Percentiles rank a stretch among this genome's conserved stretches.
phyloP scores from a whole-genome alignment of 2,113 vertebrate species.

The Serinus canaria region DNA sequence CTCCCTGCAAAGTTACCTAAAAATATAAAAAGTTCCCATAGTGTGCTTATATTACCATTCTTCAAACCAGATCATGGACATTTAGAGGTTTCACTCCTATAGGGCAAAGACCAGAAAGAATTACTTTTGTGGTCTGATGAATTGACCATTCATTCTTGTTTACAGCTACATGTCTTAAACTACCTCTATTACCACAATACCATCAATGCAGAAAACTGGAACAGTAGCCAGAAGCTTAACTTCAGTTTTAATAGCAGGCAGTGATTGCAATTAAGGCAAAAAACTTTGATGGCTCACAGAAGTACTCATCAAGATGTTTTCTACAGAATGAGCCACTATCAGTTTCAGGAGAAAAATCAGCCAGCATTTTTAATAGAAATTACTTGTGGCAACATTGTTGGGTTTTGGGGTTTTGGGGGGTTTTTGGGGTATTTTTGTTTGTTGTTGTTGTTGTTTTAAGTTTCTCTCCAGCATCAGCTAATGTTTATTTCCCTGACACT shows the following conservation, averaged over 20 bases:
- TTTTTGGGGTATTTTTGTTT: background rate
- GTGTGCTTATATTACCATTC: background rate
- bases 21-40: background rate
- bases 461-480: background rate
- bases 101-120: background rate
- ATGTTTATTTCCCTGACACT: slow-evolving; percentile 9
- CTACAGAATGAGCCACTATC: background rate
- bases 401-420: no score
- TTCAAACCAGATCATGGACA: background rate
- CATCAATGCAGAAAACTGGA: background rate
- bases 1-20: background rate
- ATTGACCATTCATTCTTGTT: background rate
- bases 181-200: background rate
- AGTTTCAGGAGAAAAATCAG: background rate
- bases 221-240: background rate
- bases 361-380: background rate
- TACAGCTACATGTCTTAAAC: background rate
- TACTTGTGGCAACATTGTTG: background rate
- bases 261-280: background rate
- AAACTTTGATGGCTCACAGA: background rate
- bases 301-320: background rate
- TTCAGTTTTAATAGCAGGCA: background rate
- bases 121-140: background rate
- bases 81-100: background rate
- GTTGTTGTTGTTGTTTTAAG: background rate